Evolutionary conservation across 2,888 invertebrate species (phyloP), one percentile per base, ranked within the genome.

Genomic region (Volucella inanis): DNA sequence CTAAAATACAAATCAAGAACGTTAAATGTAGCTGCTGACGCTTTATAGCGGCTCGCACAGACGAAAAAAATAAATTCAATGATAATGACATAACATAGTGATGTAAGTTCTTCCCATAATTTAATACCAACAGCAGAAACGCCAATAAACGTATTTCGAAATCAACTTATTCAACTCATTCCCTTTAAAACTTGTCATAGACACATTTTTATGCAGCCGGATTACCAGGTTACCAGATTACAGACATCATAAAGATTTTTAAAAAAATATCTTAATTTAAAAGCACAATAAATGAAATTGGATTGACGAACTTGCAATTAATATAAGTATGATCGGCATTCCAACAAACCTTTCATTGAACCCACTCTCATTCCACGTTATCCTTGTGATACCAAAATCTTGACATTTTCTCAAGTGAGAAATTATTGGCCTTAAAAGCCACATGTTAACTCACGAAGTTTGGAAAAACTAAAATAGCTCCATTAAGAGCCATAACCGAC

Each of bases 221-320:
- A 31, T 54, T n/a, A n/a, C n/a, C n/a, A n/a, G n/a, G n/a, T n/a
- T 71, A 76, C 22, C 57, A 38, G 15, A 39, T 71, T 9, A 65
- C 61, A 38, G 52, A 77, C 38, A 59, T 61, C 57, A 77, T 77
- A 8, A 59, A 38, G 11, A 61, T 67, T 54, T 68, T 71, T n/a
- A 62, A 68, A 67, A 55, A 61, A 52, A n/a, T n/a, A n/a, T n/a
- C n/a, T n/a, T n/a, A n/a, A n/a, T n/a, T n/a, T n/a, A n/a, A n/a
- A n/a, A n/a, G n/a, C n/a, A n/a, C n/a, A n/a, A n/a, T n/a, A n/a
- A n/a, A n/a, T n/a, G n/a, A n/a, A n/a, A n/a, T n/a, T n/a, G n/a
- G n/a, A 81, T 18, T 81, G 52, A 47, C 43, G 31, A 62, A 71
- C 55, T n/a, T 71, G 71, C 49, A 75, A 49, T 8, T 50, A 52